Conservation (phyloP, 53 echinoderm and acorn worm species). For the Stichopus horrens region DNA sequence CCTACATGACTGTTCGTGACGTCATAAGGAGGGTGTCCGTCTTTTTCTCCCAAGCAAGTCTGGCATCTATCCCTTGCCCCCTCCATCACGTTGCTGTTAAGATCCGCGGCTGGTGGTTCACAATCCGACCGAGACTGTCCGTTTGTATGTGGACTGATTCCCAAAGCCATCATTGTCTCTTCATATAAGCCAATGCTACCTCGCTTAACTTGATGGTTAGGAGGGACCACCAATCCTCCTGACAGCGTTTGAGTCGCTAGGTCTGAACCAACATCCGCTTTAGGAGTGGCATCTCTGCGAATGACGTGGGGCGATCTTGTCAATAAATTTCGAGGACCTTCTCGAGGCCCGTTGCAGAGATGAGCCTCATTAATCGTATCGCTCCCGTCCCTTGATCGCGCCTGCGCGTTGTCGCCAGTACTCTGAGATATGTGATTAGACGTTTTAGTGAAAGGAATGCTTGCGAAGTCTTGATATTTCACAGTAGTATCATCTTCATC, state of each 20-base stretch:
- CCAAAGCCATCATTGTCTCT: slow-evolving; percentile 43
- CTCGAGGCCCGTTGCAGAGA: neutral
- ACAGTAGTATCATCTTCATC: neutral
- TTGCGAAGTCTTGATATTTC: neutral
- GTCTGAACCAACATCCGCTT: neutral
- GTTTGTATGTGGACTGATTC: neutral
- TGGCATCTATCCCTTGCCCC: neutral
- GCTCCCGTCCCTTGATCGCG: neutral
- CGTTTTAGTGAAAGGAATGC: neutral
- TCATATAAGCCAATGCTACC: slow-evolving; percentile 40
- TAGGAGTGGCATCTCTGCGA: neutral
- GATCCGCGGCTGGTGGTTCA: neutral
- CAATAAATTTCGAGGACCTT: neutral
- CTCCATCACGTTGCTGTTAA: slow-evolving; percentile 11
- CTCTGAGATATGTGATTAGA: neutral
- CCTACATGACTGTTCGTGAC: neutral
- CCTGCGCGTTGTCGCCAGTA: neutral
- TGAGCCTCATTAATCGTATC: neutral
- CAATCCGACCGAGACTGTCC: neutral
- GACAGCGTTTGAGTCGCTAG: neutral
- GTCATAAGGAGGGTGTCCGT: neutral
- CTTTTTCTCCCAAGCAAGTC: slow-evolving; percentile 6
- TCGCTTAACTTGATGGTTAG: slow-evolving; percentile 17
- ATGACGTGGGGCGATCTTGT: neutral
- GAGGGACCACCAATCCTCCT: neutral